Evolutionary conservation across 1,140 invertebrate species (phyloP).

Genomic region (Phenacoccus solenopsis): DNA sequence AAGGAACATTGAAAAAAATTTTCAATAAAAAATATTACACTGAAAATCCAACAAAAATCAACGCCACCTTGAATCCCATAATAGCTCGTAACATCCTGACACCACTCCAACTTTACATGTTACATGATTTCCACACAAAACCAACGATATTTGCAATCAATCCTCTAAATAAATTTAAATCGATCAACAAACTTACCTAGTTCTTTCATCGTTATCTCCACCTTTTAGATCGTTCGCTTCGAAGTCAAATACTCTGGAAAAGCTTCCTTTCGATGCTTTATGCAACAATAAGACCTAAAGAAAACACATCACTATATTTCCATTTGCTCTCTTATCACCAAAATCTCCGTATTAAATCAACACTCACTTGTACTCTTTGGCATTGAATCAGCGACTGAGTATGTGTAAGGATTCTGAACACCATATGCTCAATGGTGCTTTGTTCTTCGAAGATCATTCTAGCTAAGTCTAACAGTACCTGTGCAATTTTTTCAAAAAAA

Average conservation of each 20-base stretch:
- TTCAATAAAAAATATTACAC: too few relatives aligned
- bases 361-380: constrained; percentile 69
- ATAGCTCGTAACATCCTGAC: too few relatives aligned
- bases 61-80: too few relatives aligned
- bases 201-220: constrained; percentile 60
- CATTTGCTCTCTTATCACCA: not conserved
- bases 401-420: constrained; percentile 85
- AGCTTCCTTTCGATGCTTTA: constrained; percentile 74
- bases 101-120: too few relatives aligned
- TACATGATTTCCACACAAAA: too few relatives aligned
- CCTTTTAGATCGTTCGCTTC: constrained; percentile 63
- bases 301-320: not conserved
- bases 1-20: too few relatives aligned
- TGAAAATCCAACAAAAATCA: too few relatives aligned
- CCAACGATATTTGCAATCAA: too few relatives aligned
- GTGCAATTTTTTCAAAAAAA: too few relatives aligned
- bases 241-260: constrained; percentile 83
- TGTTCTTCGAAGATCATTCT: constrained; percentile 95
- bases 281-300: constrained; percentile 68
- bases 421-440: constrained; percentile 89
- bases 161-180: too few relatives aligned
- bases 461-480: constrained; percentile 82
- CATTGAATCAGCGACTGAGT: constrained; percentile 88
- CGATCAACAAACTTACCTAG: constrained; percentile 41
- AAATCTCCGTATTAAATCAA: not conserved